These are phyloP conservation scores for Branchellion lobata DNA, from an alignment of 2,888 invertebrate genomes.

Conservation along the genomic window DNA sequence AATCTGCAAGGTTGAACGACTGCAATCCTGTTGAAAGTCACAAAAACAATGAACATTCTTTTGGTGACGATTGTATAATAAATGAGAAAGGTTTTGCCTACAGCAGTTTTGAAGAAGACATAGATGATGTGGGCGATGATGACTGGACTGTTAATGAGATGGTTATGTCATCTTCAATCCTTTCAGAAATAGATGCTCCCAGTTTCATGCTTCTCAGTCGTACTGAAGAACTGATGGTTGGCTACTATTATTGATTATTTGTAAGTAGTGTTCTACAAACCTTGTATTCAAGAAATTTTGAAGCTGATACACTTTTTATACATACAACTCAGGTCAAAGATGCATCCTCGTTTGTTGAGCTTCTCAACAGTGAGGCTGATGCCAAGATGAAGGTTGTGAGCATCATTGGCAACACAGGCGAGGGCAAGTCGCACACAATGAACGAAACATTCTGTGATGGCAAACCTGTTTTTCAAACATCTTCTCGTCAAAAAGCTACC, in stretches of 20 bases:
- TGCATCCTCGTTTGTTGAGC: neutral
- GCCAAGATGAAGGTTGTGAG: conserved; percentile 72
- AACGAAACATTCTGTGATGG: conserved; percentile 74
- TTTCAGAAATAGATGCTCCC: neutral
- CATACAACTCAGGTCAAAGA: neutral
- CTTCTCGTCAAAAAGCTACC: conserved; percentile 71
- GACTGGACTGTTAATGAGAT: neutral
- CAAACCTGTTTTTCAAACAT: conserved; percentile 70
- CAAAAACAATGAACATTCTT: too few relatives aligned
- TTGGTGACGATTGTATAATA: too few relatives aligned
- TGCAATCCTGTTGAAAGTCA: too few relatives aligned
- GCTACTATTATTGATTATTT: too few relatives aligned
- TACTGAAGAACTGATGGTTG: neutral
- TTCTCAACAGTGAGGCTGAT: conserved; percentile 49
- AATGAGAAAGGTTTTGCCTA: too few relatives aligned
- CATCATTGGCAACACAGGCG: conserved; percentile 81
- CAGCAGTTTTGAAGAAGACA: too few relatives aligned
- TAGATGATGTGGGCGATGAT: neutral
- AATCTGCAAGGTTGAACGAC: too few relatives aligned
- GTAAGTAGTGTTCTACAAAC: too few relatives aligned
- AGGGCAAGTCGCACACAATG: conserved; percentile 78
- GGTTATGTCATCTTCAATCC: conserved; percentile 1
- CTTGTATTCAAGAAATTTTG: neutral
- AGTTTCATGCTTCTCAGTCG: conserved; percentile 11
- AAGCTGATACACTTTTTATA: neutral